These are phyloP conservation scores for Porites australiensis DNA, from an alignment of 64 coral and sea anemone genomes.

Conservation along the genomic window DNA sequence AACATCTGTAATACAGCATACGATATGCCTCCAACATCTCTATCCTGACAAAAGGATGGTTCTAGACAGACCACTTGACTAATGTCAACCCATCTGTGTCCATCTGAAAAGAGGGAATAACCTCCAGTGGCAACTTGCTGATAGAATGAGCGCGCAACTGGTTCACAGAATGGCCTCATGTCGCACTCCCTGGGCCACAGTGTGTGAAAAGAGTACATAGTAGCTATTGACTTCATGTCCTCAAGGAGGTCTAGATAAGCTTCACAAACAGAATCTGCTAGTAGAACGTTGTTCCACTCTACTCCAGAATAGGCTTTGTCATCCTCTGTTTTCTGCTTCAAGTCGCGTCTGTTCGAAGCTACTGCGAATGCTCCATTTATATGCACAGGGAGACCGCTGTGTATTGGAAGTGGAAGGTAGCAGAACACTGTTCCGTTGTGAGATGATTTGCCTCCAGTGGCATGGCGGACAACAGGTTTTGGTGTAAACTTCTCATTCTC, in stretches of 20 bases:
- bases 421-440: slow-evolving; percentile 57
- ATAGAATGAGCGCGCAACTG: no score
- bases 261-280: slow-evolving; percentile 63
- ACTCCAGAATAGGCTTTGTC: slow-evolving; percentile 57
- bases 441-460: neutral
- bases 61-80: neutral
- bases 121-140: neutral
- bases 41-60: neutral
- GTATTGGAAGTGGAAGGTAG: slow-evolving; percentile 75
- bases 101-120: neutral
- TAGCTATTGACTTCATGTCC: neutral
- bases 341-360: no score
- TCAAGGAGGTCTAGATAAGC: slow-evolving; percentile 68
- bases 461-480: slow-evolving; percentile 8
- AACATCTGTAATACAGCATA: neutral
- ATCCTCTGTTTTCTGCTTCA: no score
- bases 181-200: neutral
- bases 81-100: neutral
- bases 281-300: slow-evolving; percentile 78
- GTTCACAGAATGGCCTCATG: neutral
- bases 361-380: no score
- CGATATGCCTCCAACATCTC: neutral
- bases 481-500: slow-evolving; percentile 26
- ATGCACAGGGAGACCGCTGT: no score
- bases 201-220: neutral